Conservation (phyloP, 2,797 vertebrate species). For the Mormyrops attenuatus region DNA sequence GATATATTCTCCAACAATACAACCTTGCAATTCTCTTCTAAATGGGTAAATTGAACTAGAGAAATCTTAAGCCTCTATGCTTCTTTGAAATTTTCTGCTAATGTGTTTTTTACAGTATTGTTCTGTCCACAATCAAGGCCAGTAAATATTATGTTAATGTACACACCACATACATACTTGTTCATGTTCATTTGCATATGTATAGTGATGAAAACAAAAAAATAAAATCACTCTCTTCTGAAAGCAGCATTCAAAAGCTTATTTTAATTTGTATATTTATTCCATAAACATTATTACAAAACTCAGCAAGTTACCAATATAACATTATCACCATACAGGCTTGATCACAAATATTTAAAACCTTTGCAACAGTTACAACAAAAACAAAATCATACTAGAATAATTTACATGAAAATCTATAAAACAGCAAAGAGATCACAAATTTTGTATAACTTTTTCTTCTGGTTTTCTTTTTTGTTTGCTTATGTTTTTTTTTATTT, state of each 20-base stretch:
- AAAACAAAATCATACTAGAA: constrained; percentile 99
- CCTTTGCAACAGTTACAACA: constrained; percentile 99
- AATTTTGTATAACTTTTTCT: constrained; percentile 69
- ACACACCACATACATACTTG: background rate
- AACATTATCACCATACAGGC: constrained; percentile 99
- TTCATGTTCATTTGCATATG: background rate
- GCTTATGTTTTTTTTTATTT: constrained; percentile 82
- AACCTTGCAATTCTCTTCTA: background rate
- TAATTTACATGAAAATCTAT: constrained; percentile 99
- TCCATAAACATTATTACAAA: constrained; percentile 99
- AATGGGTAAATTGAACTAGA: background rate
- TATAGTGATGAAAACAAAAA: constrained; percentile 37
- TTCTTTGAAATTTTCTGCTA: constrained; percentile 3
- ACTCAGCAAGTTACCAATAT: constrained; percentile 99
- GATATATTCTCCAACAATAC: background rate
- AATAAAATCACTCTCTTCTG: constrained; percentile 67
- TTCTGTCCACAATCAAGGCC: background rate
- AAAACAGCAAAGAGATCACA: constrained; percentile 99
- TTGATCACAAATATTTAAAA: constrained; percentile 99
- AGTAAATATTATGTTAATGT: background rate
- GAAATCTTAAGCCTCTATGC: background rate
- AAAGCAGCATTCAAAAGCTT: constrained; percentile 97
- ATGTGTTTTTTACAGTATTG: constrained; percentile 1
- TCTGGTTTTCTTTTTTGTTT: constrained; percentile 74
- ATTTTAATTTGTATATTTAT: constrained; percentile 99